Base-by-base conservation (phyloP, 2,888 invertebrate genomes). In the Hemistola chrysoprasaria region DNA sequence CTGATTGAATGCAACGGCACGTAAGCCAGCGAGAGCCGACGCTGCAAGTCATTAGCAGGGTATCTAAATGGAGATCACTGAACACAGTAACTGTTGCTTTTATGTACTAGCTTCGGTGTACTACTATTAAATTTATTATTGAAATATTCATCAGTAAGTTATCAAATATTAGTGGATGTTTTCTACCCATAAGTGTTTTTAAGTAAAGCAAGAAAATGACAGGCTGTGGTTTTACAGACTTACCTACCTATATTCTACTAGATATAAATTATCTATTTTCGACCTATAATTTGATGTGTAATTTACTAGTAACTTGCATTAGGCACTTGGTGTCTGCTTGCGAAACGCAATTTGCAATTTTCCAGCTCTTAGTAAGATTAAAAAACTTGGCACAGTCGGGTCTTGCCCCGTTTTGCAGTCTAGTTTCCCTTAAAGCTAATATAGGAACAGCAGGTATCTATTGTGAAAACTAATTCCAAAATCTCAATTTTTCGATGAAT, bases 291-390 rank as follows among this genome's bases (percentile, higher is more conserved):
- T 58, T 47, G 40, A 53, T 51, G 47, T 37, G 42, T 53, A 50
- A 46, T 53, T 50, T 3, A 16, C 16, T 16, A 46, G 33, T 39
- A 38, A 47, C 45, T 47, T 38, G 42, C 48, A 43, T 45, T 48
- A 40, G 41, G 46, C 25, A 40, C 46, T 46, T 53, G 45, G 50
- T 54, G 52, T 49, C 42, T 47, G 45, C 48, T 62, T 62, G 55
- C 50, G 45, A 50, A 59, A 64, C 51, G 56, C 46, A 55, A 56
- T 62, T 59, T 53, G 43, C 58, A 54, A 49, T 58, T 53, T 50
- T 53, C 52, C 49, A 60, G 62, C 62, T 62, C 51, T 65, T 62
- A 64, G 51, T 31, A 47, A 53, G 54, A 66, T 63, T 66, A 63
- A 63, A 62, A 63, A 59, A 56, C 52, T 63, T 51, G 49, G 38